Evolutionary conservation across 2,888 invertebrate species (phyloP).

Genomic region (Ptilodon capucinus): DNA sequence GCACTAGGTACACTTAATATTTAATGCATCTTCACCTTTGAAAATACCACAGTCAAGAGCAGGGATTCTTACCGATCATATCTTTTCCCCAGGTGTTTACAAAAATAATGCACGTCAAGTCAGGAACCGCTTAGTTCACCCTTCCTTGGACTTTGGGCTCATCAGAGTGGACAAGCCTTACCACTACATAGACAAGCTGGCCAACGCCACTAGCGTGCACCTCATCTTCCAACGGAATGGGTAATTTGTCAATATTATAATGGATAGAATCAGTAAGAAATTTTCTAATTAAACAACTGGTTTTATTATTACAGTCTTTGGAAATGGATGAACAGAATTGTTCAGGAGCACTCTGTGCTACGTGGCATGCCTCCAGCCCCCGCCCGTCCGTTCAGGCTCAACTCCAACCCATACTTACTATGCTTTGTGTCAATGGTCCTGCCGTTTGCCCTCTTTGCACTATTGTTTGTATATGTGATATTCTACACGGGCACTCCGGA

Average conservation of each 20-base stretch:
- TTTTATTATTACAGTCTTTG: constrained; percentile 27
- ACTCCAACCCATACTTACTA: constrained; percentile 17
- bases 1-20: background rate
- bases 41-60: too few relatives aligned
- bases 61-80: background rate
- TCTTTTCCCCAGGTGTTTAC: background rate
- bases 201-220: constrained; percentile 19
- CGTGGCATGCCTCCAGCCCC: background rate
- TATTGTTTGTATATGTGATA: constrained; percentile 28
- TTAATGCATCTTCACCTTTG: background rate
- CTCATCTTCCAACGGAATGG: constrained; percentile 11
- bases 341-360: background rate
- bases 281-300: too few relatives aligned
- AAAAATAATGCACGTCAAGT: background rate
- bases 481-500: constrained; percentile 22
- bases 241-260: background rate
- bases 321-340: constrained; percentile 27
- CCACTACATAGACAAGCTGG: constrained; percentile 13
- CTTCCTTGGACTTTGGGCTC: constrained; percentile 27
- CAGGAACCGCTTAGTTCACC: background rate
- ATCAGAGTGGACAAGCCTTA: constrained; percentile 17
- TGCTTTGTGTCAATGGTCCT: constrained; percentile 25
- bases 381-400: constrained; percentile 3
- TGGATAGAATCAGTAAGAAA: too few relatives aligned
- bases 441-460: constrained; percentile 19